These are phyloP conservation scores for Argentina silus DNA, from an alignment of 2,797 vertebrate species.

Conservation along the genomic window DNA sequence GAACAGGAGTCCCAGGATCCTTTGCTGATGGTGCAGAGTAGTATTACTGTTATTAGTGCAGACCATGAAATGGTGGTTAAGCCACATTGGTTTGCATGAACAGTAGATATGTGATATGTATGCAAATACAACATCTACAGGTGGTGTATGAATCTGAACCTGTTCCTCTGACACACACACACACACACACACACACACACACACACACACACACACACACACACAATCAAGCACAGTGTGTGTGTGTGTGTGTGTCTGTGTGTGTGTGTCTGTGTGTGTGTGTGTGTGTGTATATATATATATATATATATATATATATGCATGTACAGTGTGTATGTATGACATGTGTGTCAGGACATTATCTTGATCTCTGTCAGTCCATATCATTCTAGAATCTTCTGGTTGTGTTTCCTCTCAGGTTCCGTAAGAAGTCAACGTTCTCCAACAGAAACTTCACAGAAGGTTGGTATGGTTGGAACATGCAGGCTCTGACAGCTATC, in stretches of 20 bases:
- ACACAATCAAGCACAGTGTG: too few species aligned
- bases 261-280: too few species aligned
- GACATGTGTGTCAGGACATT: too few species aligned
- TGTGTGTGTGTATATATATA: too few species aligned
- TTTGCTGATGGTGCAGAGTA: not conserved
- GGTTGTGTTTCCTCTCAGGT: conserved; percentile 69
- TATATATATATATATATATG: too few species aligned
- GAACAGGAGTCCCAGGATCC: not conserved
- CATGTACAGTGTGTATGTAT: too few species aligned
- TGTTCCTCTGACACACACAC: too few species aligned
- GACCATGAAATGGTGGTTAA: not conserved
- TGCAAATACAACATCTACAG: not conserved
- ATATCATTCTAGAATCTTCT: not conserved
- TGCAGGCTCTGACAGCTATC: not conserved
- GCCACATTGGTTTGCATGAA: conserved; percentile 1
- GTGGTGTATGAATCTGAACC: not conserved
- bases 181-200: too few species aligned
- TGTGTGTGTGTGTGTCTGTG: too few species aligned
- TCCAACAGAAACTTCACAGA: conserved; percentile 89
- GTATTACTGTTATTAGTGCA: not conserved
- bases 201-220: too few species aligned
- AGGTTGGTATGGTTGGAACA: conserved; percentile 77
- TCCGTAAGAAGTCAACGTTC: conserved; percentile 92
- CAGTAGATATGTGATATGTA: not conserved
- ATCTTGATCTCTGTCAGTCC: too few species aligned